Conservation (phyloP, 1,140 invertebrate genomes). For the Meloidogyne exigua region DNA sequence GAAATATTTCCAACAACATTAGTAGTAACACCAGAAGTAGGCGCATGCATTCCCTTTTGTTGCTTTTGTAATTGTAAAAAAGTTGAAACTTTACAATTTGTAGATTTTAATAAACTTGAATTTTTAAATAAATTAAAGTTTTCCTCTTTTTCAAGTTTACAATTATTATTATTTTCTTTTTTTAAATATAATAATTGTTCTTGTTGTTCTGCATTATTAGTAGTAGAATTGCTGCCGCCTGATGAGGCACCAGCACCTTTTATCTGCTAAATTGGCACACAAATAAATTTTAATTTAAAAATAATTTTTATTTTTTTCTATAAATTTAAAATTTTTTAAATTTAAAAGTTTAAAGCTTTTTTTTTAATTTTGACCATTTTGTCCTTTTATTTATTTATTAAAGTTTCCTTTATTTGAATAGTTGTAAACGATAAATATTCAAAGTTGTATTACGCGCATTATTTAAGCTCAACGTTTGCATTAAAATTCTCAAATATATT, state of each 20-base stretch:
- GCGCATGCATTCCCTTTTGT: neutral
- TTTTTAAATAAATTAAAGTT: too few relatives aligned
- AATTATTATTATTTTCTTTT: neutral
- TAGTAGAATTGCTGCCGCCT: neutral
- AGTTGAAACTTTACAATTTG: neutral
- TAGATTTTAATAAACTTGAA: neutral
- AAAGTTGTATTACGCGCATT: too few relatives aligned
- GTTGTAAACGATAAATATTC: too few relatives aligned
- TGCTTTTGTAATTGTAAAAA: constrained; percentile 2
- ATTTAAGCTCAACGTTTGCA: too few relatives aligned
- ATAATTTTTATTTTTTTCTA: neutral
- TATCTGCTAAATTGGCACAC: neutral
- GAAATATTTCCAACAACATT: neutral
- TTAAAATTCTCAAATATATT: too few relatives aligned
- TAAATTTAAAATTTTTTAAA: neutral
- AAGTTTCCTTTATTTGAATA: too few relatives aligned
- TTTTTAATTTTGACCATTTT: too few relatives aligned
- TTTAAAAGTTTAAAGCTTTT: too few relatives aligned
- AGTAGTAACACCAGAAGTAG: neutral
- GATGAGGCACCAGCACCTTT: neutral
- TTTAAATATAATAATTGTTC: neutral
- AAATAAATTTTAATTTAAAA: neutral
- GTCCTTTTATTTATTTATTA: too few relatives aligned
- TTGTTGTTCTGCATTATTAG: neutral
- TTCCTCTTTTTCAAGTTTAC: neutral